These are phyloP conservation scores for Drosophila tani DNA, from an alignment of 1,140 invertebrate genomes.

Conservation along the genomic window DNA sequence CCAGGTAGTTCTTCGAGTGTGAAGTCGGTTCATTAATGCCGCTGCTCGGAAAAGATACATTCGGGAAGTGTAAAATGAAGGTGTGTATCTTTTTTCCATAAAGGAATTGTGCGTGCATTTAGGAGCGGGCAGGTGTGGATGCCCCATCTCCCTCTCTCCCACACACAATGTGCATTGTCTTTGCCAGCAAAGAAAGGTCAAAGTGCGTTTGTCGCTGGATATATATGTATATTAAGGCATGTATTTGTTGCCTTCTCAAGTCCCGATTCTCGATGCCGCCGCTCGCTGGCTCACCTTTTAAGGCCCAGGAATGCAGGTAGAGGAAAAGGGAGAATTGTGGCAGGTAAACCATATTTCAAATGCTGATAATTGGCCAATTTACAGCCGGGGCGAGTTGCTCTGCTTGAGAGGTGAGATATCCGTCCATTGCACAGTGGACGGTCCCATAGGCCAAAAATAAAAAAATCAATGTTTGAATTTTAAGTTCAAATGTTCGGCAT, in stretches of 20 bases:
- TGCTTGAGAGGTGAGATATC: slow-evolving; percentile 40
- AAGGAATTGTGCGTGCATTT: slow-evolving; percentile 69
- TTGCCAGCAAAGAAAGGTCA: slow-evolving; percentile 64
- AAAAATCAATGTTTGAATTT: no score
- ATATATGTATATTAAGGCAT: slow-evolving; percentile 9
- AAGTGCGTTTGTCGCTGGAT: slow-evolving; percentile 64
- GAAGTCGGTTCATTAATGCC: slow-evolving; percentile 76
- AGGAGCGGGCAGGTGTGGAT: slow-evolving; percentile 61
- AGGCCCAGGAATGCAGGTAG: slow-evolving; percentile 52
- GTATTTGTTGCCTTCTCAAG: slow-evolving; percentile 23
- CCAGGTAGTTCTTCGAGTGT: slow-evolving; percentile 60
- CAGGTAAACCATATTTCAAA: slow-evolving; percentile 81
- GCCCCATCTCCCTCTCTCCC: slow-evolving; percentile 8
- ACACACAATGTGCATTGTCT: slow-evolving; percentile 72
- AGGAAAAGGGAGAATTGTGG: slow-evolving; percentile 27
- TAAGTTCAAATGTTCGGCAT: no score
- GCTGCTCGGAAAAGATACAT: slow-evolving; percentile 47
- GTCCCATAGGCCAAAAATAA: no score
- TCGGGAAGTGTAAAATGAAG: slow-evolving; percentile 75
- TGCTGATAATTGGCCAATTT: slow-evolving; percentile 82
- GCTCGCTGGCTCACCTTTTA: slow-evolving; percentile 30
- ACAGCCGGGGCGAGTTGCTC: slow-evolving; percentile 41
- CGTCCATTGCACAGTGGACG: slow-evolving; percentile 10
- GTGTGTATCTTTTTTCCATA: slow-evolving; percentile 68
- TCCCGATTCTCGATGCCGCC: slow-evolving; percentile 12